These are phyloP conservation scores for Meganola albula DNA, from an alignment of 2,888 invertebrate species.

Conservation along the genomic window DNA sequence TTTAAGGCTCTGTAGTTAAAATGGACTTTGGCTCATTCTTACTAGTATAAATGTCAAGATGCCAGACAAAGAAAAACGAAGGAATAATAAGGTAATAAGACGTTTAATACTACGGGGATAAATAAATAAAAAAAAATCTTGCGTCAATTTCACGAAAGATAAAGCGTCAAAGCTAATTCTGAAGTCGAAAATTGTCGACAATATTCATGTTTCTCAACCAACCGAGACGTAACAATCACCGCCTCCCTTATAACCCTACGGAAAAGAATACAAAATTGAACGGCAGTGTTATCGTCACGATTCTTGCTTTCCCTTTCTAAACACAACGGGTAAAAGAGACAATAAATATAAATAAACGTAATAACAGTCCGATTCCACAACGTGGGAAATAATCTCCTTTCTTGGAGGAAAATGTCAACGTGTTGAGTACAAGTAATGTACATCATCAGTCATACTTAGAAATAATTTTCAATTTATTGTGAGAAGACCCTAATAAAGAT, in stretches of 20 bases:
- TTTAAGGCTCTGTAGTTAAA: too few species aligned
- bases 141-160: too few species aligned
- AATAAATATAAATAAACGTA: slow-evolving; percentile 72
- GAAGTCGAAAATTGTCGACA: slow-evolving; percentile 23
- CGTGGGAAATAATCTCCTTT: slow-evolving; percentile 68
- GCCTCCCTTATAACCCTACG: slow-evolving; percentile 31
- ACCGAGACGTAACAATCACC: slow-evolving; percentile 15
- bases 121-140: too few species aligned
- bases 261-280: slow-evolving; percentile 61
- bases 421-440: slow-evolving; percentile 65
- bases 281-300: slow-evolving; percentile 61
- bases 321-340: slow-evolving; percentile 50
- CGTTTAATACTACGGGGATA: too few species aligned
- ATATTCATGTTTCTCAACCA: slow-evolving; percentile 19
- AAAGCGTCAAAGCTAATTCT: slow-evolving; percentile 27
- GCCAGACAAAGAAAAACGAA: too few species aligned
- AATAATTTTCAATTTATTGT: slow-evolving; percentile 72
- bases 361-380: slow-evolving; percentile 58
- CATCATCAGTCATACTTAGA: slow-evolving; percentile 75
- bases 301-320: slow-evolving; percentile 49
- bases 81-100: too few species aligned
- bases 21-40: too few species aligned
- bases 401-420: slow-evolving; percentile 62
- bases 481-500: slow-evolving; percentile 66
- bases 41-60: too few species aligned